These are phyloP conservation scores for Dynastes maya DNA, from an alignment of 2,888 invertebrate species.

Conservation along the genomic window DNA sequence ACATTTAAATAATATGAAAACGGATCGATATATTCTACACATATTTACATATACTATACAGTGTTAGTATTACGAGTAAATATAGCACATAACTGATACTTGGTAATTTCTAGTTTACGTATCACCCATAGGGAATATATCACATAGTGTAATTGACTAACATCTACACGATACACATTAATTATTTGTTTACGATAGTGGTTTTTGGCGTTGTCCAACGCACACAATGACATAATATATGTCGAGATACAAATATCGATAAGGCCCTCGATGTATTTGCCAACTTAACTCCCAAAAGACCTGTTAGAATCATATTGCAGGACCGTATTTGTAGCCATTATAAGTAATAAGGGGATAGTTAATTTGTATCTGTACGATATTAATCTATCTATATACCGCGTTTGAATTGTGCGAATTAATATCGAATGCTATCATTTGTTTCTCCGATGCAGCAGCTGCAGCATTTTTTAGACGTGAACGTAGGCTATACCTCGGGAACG, in stretches of 20 bases:
- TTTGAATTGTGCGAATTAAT: neutral
- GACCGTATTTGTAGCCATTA: conserved; percentile 59
- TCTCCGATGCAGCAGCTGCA: conserved; percentile 2
- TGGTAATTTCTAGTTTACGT: conserved; percentile 42
- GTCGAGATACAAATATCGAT: conserved; percentile 59
- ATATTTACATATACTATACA: conserved; percentile 4
- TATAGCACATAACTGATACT: conserved; percentile 13
- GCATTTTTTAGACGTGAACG: neutral
- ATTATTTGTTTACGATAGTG: conserved; percentile 55
- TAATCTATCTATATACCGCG: neutral
- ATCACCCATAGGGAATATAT: conserved; percentile 50
- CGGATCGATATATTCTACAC: conserved; percentile 47
- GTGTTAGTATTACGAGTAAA: neutral
- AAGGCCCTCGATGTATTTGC: conserved; percentile 58
- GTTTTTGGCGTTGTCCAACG: conserved; percentile 54
- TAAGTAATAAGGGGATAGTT: conserved; percentile 54
- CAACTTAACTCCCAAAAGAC: conserved; percentile 60
- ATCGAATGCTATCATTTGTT: neutral
- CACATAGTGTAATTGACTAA: conserved; percentile 52
- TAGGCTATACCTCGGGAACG: neutral
- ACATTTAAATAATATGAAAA: conserved; percentile 50
- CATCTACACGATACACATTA: conserved; percentile 53
- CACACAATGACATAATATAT: conserved; percentile 56
- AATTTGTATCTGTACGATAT: conserved; percentile 13
- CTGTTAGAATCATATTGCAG: conserved; percentile 60